Percentiles rank a stretch among this genome's conserved stretches.
Evolutionary conservation across 1,140 invertebrate genomes (phyloP).

Genomic region (Neoseiulus cucumeris): DNA sequence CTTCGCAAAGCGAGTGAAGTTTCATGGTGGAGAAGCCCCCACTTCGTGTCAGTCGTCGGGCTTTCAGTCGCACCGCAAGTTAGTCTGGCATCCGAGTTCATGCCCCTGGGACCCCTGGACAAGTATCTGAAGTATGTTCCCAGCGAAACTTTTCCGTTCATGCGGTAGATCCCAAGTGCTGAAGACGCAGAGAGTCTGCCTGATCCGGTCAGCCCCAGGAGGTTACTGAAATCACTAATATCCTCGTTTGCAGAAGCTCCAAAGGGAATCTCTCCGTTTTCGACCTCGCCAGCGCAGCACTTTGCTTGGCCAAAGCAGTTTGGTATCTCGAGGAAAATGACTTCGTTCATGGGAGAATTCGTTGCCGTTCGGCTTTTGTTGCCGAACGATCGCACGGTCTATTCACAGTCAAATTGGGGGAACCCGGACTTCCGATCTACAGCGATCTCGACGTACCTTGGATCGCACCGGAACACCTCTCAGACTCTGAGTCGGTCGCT

Average conservation of each 20-base stretch:
- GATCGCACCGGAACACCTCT: conserved; percentile 21
- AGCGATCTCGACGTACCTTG: conserved; percentile 14
- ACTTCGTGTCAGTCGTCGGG: conserved; percentile 51
- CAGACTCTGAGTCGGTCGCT: not conserved
- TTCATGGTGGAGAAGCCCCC: conserved; percentile 46
- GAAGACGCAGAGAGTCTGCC: too few species aligned
- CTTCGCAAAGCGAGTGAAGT: conserved; percentile 47
- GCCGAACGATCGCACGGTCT: conserved; percentile 39
- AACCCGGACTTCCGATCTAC: conserved; percentile 42
- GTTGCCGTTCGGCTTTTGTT: conserved; percentile 57
- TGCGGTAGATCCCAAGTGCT: too few species aligned
- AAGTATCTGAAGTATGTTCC: conserved; percentile 42
- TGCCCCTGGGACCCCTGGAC: conserved; percentile 52
- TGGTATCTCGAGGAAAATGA: conserved; percentile 56
- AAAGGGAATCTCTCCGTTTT: conserved; percentile 34
- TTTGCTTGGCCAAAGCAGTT: conserved; percentile 50
- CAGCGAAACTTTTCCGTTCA: too few species aligned
- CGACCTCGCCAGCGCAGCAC: conserved; percentile 53
- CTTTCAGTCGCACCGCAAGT: conserved; percentile 43
- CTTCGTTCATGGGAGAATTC: conserved; percentile 60
- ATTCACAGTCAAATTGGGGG: conserved; percentile 53
- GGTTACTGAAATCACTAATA: too few species aligned
- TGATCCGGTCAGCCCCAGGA: too few species aligned
- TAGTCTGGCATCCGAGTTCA: conserved; percentile 59
- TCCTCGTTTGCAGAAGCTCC: conserved; percentile 19